Base-by-base conservation (phyloP, 2,797 vertebrate species). In the Tenualosa ilisha region DNA sequence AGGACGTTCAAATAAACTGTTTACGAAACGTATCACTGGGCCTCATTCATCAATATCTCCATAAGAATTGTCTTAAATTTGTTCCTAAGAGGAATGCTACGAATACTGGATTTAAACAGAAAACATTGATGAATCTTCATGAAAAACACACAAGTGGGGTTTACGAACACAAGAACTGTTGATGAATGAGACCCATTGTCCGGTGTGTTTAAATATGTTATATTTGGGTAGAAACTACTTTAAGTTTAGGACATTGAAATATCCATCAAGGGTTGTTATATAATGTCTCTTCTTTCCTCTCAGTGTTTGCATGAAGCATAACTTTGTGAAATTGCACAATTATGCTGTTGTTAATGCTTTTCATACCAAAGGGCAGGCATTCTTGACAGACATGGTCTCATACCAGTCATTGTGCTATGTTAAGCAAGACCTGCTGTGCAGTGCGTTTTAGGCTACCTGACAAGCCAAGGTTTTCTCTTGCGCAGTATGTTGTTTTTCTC, bases 381-480 rank as follows among this genome's bases (percentile, higher is more conserved):
- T 83, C 53, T 81, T 86, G 87, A 88, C 88, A 87, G 87, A 84
- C 86, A 83, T 15, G 75, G 37, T 88, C 2, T 87, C 89, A 91
- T 93, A 92, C 88, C 90, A 88, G 22, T 88, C 86, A 40, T 89
- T 49, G 20, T 86, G 81, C 6, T 61, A 83, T 86, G 63, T 91
- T 91, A 50, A 88, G 40, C 90, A 88, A 90, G 72, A 24, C 11
- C 0, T 24, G 68, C 15, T 43, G 68, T 75, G 68, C 31, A 43
- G 68, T 75, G 15, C 37, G 43, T 37, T 31, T 75, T 43, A 54
- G 50, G 50, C 3, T 51, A 51, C 65, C 65, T 72, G 65, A 40
- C 65, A 72, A 37, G 65, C 40, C 31, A 72, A 20, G 15, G 43
- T 75, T 22, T 40, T 5, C 37, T 22, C 5, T 79, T 79, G 15